A percentile compares a stretch with the other conserved stretches of the same genome.
These are phyloP conservation scores for Drosophila parvula DNA, from an alignment of 1,140 invertebrate species.

Conservation along the genomic window DNA sequence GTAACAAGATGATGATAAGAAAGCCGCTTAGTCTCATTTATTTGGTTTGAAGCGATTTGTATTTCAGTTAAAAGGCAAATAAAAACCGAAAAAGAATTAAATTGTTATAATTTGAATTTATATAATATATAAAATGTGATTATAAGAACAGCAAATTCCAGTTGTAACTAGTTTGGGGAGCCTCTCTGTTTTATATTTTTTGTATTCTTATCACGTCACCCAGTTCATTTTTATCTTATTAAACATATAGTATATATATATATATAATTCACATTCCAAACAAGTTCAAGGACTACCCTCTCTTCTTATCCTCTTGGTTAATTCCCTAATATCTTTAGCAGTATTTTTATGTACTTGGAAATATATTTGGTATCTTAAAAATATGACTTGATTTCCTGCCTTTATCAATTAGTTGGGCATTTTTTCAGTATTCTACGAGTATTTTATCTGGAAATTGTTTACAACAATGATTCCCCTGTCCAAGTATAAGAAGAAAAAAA, in stretches of 20 bases:
- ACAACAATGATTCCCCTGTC: background rate
- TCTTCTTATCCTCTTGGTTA: background rate
- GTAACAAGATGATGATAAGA: constrained; percentile 11
- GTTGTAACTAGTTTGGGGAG: background rate
- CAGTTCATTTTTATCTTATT: background rate
- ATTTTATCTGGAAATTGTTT: constrained; percentile 24
- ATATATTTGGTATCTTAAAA: background rate
- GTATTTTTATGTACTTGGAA: background rate
- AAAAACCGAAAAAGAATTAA: too few species aligned
- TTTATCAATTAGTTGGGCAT: constrained; percentile 3
- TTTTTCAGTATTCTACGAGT: background rate
- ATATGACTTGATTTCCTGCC: background rate
- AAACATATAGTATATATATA: too few species aligned
- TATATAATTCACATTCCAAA: background rate
- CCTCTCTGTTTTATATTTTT: too few species aligned
- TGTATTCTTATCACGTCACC: background rate
- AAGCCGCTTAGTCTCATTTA: constrained; percentile 28
- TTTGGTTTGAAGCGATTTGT: background rate
- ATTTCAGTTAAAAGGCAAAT: too few species aligned
- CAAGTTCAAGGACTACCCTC: constrained; percentile 3
- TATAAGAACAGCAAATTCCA: background rate
- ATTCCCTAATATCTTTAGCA: background rate
- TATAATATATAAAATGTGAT: too few species aligned
- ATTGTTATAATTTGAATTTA: background rate
- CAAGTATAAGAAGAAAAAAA: background rate